A percentile compares a stretch with the other conserved stretches of the same genome.
Conservation (phyloP, 2,888 invertebrate species). For the Teinopalpus imperialis region DNA sequence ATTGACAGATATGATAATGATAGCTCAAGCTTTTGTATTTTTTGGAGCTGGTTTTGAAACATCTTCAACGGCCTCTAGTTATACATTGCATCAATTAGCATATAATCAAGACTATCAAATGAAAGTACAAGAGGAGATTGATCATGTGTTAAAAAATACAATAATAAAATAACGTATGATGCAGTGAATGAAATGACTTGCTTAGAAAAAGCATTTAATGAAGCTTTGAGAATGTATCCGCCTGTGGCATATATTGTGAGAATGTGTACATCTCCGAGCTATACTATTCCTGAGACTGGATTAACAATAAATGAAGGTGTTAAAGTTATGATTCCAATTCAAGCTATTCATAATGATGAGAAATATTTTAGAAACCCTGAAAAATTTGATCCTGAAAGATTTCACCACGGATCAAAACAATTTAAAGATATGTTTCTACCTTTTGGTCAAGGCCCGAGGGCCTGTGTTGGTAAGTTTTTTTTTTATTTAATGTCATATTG, state of each 20-base stretch:
- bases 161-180: conserved; percentile 60
- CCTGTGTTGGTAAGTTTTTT: conserved; percentile 69
- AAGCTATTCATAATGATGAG: conserved; percentile 64
- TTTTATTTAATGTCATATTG: no score
- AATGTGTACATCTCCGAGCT: conserved; percentile 57
- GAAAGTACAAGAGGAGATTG: conserved; percentile 67
- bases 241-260: conserved; percentile 63
- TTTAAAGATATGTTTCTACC: conserved; percentile 53
- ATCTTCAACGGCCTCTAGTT: conserved; percentile 74
- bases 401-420: conserved; percentile 49
- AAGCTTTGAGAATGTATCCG: conserved; percentile 68
- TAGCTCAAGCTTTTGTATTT: conserved; percentile 70
- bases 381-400: conserved; percentile 64
- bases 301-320: conserved; percentile 60
- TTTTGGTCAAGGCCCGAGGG: conserved; percentile 68
- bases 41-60: conserved; percentile 79
- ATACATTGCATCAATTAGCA: conserved; percentile 70
- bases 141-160: conserved; percentile 55
- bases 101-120: conserved; percentile 67
- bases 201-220: conserved; percentile 65
- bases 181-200: conserved; percentile 66
- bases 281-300: conserved; percentile 62
- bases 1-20: conserved; percentile 55
- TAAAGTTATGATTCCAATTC: conserved; percentile 58
- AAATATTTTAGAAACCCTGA: conserved; percentile 60